These are phyloP conservation scores for Xerus inauris DNA, from an alignment of 2,113 vertebrate species.

Conservation along the genomic window DNA sequence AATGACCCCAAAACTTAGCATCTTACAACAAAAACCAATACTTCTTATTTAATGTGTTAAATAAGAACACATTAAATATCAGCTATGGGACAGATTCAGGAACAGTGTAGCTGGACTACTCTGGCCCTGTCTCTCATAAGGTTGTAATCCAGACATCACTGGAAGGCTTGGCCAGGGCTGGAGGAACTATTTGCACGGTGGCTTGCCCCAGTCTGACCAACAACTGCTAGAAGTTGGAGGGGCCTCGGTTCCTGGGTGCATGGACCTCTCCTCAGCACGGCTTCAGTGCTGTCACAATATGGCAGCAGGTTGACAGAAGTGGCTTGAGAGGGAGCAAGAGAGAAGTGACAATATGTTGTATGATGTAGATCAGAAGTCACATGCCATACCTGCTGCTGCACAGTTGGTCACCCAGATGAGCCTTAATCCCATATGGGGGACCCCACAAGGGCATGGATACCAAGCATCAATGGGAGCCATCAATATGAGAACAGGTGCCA, in stretches of 20 bases:
- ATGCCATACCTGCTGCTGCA: not conserved
- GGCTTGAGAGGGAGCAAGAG: not conserved
- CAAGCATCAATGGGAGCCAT: not conserved
- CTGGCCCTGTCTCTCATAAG: not conserved
- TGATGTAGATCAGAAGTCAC: not conserved
- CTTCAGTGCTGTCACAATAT: not conserved
- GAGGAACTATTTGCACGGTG: not conserved
- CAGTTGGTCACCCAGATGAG: not conserved
- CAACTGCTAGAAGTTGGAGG: not conserved
- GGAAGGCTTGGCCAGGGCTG: not conserved
- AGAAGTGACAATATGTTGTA: not conserved
- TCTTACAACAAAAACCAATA: not conserved
- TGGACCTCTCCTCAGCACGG: not conserved
- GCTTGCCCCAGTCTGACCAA: not conserved
- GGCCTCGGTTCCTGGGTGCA: not conserved
- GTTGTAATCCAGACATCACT: not conserved
- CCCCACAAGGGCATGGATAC: no score
- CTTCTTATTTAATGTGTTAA: not conserved
- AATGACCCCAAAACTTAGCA: not conserved
- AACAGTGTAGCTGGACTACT: not conserved
- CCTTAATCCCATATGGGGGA: not conserved
- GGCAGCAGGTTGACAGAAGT: not conserved
- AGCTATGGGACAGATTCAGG: not conserved
- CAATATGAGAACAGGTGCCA: not conserved
- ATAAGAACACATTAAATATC: no score